phyloP scores from a whole-genome alignment of 2,888 invertebrate genomes.

The Nipponacmea schrenckii region DNA sequence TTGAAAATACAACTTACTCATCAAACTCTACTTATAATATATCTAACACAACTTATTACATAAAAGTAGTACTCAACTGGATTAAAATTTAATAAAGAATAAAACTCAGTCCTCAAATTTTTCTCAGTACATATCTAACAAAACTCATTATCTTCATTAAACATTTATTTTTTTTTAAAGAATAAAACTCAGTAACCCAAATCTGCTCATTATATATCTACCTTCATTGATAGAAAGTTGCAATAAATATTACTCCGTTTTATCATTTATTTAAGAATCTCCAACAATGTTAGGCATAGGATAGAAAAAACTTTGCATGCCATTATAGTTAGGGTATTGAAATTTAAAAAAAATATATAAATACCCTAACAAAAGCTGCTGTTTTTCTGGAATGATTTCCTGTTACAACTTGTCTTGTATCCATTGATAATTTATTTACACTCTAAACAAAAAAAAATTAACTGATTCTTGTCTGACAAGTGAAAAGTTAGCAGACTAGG shows the following conservation, averaged over 20 bases:
- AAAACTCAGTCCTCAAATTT: background rate
- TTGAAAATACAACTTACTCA: too few species aligned
- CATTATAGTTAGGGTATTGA: too few species aligned
- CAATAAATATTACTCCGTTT: too few species aligned
- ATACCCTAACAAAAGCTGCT: slow-evolving; percentile 81
- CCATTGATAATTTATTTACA: slow-evolving; percentile 82
- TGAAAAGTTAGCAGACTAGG: too few species aligned
- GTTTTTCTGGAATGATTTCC: slow-evolving; percentile 84
- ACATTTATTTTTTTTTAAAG: too few species aligned
- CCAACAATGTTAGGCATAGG: too few species aligned
- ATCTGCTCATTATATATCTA: background rate
- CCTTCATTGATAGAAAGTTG: too few species aligned
- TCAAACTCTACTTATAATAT: too few species aligned
- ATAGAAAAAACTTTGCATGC: too few species aligned
- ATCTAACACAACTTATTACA: too few species aligned
- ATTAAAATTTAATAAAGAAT: background rate
- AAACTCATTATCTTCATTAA: background rate
- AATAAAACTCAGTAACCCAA: background rate
- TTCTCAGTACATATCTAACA: background rate
- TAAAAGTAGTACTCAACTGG: too few species aligned
- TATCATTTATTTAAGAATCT: too few species aligned
- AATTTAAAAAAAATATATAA: slow-evolving; percentile 16
- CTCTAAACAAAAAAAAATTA: slow-evolving; percentile 73
- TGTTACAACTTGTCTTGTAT: slow-evolving; percentile 73
- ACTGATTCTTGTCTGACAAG: background rate